phyloP scores from a whole-genome alignment of 1,140 invertebrate species.

The Drosophila varians region DNA sequence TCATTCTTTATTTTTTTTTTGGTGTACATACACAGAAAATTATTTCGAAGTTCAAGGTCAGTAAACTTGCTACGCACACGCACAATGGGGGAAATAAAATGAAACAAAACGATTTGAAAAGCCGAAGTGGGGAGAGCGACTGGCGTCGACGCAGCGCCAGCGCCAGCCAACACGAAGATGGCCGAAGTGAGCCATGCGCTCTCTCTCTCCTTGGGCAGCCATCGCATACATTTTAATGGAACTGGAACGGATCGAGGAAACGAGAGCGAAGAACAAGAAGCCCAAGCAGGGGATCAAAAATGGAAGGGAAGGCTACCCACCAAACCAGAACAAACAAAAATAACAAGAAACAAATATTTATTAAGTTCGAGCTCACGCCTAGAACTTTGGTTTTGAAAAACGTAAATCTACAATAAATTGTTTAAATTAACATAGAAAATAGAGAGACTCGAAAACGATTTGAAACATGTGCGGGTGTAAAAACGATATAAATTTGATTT shows the following conservation, averaged over 20 bases:
- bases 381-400: too few species aligned
- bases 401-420: too few species aligned
- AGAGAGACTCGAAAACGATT: background rate
- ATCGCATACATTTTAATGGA: constrained; percentile 46
- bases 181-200: background rate
- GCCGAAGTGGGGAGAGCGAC: constrained; percentile 15
- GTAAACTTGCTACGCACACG: constrained; percentile 82
- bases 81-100: constrained; percentile 27
- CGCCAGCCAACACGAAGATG: constrained; percentile 2
- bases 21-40: constrained; percentile 61
- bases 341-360: background rate
- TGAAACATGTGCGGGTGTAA: constrained; percentile 52
- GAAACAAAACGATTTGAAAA: constrained; percentile 21
- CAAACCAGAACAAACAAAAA: background rate
- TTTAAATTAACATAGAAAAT: background rate
- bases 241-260: constrained; percentile 59
- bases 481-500: constrained; percentile 34
- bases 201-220: constrained; percentile 10
- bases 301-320: constrained; percentile 24
- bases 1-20: constrained; percentile 66
- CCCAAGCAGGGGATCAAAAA: constrained; percentile 19
- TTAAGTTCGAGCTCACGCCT: background rate
- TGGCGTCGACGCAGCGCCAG: too few species aligned
- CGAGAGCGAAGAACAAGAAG: background rate
- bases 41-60: constrained; percentile 83